These are phyloP conservation scores for Tragelaphus buxtoni DNA, from an alignment of 2,113 vertebrate genomes.

Conservation along the genomic window DNA sequence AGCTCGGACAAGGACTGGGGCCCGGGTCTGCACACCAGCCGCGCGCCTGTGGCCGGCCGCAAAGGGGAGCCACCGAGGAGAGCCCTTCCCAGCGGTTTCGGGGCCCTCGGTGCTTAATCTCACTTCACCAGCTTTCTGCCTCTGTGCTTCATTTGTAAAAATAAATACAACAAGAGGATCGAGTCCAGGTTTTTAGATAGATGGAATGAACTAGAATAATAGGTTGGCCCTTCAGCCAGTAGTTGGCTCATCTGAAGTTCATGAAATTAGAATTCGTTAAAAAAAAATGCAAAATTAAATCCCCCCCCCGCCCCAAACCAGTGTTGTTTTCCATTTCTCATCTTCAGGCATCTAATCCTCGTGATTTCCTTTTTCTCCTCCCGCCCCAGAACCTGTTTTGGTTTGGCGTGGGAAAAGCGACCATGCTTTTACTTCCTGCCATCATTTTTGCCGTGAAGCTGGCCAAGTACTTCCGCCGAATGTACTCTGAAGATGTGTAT, in stretches of 20 bases:
- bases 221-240: fast-evolving
- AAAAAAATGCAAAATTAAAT: neutral
- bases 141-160: neutral
- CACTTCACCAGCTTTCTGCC: neutral
- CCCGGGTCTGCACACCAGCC: no score
- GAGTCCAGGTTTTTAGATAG: neutral
- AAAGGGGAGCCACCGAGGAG: fast-evolving
- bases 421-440: conserved; percentile 90
- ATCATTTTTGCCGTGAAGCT: conserved; percentile 93
- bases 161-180: neutral
- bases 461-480: conserved; percentile 95
- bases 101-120: neutral
- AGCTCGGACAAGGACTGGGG: neutral
- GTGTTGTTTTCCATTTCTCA: neutral
- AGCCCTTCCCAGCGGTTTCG: fast-evolving
- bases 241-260: neutral
- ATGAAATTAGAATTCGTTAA: neutral
- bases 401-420: conserved; percentile 93
- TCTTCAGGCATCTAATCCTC: neutral
- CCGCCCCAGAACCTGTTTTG: conserved; percentile 91
- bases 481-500: conserved; percentile 98
- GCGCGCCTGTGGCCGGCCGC: fast-evolving
- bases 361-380: neutral
- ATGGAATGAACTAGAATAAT: neutral
- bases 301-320: no score